A percentile compares a stretch with the other conserved stretches of the same genome.
phyloP scores from a whole-genome alignment of 1,140 invertebrate species.

The Ips typographus region DNA sequence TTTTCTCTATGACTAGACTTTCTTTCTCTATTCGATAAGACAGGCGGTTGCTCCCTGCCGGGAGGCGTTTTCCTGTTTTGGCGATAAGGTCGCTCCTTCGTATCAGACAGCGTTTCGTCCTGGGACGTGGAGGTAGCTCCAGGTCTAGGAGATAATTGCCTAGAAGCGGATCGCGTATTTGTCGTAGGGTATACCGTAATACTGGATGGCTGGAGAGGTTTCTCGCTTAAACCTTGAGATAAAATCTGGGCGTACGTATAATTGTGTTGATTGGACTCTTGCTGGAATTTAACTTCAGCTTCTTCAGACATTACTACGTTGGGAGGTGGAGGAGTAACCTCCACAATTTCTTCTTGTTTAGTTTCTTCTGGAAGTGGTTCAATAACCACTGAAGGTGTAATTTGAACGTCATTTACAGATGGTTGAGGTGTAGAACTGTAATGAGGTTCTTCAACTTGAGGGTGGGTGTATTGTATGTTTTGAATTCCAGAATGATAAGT shows the following conservation, averaged over 20 bases:
- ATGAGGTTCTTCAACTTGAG: neutral
- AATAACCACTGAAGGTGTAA: neutral
- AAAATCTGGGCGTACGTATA: constrained; percentile 72
- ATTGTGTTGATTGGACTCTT: constrained; percentile 23
- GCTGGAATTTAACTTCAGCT: neutral
- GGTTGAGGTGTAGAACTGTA: neutral
- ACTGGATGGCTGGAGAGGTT: constrained; percentile 61
- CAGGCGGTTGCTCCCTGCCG: constrained; percentile 40
- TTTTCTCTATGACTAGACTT: constrained; percentile 41
- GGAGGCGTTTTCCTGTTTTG: constrained; percentile 34
- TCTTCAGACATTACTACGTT: neutral
- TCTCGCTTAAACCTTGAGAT: constrained; percentile 62
- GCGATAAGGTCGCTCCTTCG: constrained; percentile 36
- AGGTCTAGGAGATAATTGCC: constrained; percentile 47
- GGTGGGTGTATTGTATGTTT: neutral
- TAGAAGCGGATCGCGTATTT: constrained; percentile 41
- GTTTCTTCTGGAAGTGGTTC: neutral
- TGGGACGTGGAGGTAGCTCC: constrained; percentile 39
- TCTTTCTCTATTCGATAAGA: constrained; percentile 42
- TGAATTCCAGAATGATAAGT: constrained; percentile 44
- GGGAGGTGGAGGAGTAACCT: neutral
- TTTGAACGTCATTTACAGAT: neutral
- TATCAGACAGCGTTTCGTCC: constrained; percentile 43
- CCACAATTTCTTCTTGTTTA: constrained; percentile 2
- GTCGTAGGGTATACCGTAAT: constrained; percentile 41